phyloP scores from a whole-genome alignment of 2,888 invertebrate species.

The Antheraea yamamai region DNA sequence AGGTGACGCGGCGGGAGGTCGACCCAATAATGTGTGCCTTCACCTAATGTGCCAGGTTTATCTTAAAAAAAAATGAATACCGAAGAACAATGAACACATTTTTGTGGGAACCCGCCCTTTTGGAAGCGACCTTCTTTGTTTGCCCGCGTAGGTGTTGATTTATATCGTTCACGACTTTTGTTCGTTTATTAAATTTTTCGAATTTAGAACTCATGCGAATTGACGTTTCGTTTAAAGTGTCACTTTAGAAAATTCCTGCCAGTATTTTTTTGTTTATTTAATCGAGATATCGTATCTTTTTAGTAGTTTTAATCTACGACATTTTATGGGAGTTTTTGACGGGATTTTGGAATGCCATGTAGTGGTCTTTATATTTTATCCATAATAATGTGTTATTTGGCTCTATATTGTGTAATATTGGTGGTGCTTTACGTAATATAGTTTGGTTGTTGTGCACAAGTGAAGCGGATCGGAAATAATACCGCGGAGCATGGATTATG shows the following conservation, averaged over 20 bases:
- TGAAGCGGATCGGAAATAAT: no score
- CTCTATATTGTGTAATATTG: no score
- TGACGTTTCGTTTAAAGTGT: slow-evolving; percentile 23
- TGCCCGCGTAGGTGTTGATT: slow-evolving; percentile 41
- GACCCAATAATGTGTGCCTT: slow-evolving; percentile 36
- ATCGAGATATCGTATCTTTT: neutral
- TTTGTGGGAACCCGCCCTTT: slow-evolving; percentile 35
- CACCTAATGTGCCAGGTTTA: slow-evolving; percentile 43
- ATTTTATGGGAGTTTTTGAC: no score
- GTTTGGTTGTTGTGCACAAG: no score
- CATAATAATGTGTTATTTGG: no score
- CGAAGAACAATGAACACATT: slow-evolving; percentile 50
- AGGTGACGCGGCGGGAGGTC: slow-evolving; percentile 37
- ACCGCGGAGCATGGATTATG: no score
- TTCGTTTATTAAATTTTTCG: slow-evolving; percentile 9
- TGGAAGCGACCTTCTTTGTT: slow-evolving; percentile 28
- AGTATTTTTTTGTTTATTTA: neutral
- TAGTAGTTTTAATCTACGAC: neutral
- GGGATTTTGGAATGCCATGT: no score
- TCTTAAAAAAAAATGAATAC: slow-evolving; percentile 44
- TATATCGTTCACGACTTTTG: slow-evolving; percentile 26
- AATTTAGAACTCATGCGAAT: slow-evolving; percentile 24
- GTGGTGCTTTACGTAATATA: no score
- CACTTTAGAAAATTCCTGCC: slow-evolving; percentile 13
- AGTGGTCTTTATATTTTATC: no score